A percentile compares a stretch with the other conserved stretches of the same genome.
These are phyloP conservation scores for Rotaria macrura DNA, from an alignment of 2,888 invertebrate species.

Conservation along the genomic window DNA sequence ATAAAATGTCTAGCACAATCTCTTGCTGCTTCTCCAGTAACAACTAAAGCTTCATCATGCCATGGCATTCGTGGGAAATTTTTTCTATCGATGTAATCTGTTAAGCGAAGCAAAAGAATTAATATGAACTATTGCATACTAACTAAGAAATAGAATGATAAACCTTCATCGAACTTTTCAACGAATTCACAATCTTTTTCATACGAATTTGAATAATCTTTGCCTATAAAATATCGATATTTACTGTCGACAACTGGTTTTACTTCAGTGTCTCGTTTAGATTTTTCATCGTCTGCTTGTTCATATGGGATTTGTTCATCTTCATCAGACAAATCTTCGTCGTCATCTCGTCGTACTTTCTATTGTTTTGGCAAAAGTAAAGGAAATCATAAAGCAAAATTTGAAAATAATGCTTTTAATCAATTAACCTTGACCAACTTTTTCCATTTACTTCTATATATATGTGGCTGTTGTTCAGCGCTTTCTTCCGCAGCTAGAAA, in stretches of 20 bases:
- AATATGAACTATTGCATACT: neutral
- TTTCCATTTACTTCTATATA: neutral
- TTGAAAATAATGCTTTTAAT: neutral
- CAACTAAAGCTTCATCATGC: conserved; percentile 81
- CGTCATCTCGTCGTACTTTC: neutral
- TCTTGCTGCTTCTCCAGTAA: conserved; percentile 70
- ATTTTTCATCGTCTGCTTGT: neutral
- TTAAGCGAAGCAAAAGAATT: conserved; percentile 41
- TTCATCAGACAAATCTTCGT: neutral
- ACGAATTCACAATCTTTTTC: conserved; percentile 64
- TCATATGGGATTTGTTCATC: neutral
- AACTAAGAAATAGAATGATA: neutral
- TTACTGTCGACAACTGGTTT: conserved; percentile 20
- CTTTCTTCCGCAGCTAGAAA: neutral
- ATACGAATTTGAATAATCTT: conserved; percentile 89
- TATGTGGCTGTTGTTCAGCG: neutral
- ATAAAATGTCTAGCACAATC: conserved; percentile 88
- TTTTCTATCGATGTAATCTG: conserved; percentile 53
- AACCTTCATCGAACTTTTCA: conserved; percentile 23
- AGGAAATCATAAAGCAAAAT: neutral
- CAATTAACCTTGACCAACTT: neutral
- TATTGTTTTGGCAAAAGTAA: too few relatives aligned
- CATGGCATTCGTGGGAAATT: conserved; percentile 88
- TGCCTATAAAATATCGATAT: conserved; percentile 69
- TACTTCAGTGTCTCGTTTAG: neutral